Evolutionary conservation across 2,888 invertebrate species (phyloP).

Genomic region (Sceliomorpha sp.): DNA sequence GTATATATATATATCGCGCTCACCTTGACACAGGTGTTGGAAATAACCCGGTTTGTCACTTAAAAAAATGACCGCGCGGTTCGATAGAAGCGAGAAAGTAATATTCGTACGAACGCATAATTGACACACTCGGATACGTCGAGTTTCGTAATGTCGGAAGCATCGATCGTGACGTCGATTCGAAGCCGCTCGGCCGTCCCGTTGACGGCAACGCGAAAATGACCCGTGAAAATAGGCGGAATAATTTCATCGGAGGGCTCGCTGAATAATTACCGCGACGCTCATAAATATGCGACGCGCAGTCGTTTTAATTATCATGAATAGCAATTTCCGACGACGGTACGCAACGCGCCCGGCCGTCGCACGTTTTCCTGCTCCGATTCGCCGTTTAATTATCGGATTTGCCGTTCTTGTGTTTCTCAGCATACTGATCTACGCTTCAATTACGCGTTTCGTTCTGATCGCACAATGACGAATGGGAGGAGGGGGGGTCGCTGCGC

Average conservation of each 20-base stretch:
- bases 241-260: slow-evolving; percentile 61
- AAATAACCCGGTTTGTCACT: background rate
- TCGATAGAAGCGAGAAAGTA: no score
- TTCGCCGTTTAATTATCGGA: slow-evolving; percentile 51
- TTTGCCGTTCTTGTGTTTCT: slow-evolving; percentile 47
- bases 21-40: slow-evolving; percentile 34
- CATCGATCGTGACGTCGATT: slow-evolving; percentile 49
- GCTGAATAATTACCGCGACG: slow-evolving; percentile 67
- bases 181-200: slow-evolving; percentile 24
- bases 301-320: slow-evolving; percentile 71
- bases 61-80: no score
- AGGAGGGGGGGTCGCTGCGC: no score
- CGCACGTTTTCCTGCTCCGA: slow-evolving; percentile 36
- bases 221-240: slow-evolving; percentile 63
- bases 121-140: no score
- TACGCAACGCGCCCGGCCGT: slow-evolving; percentile 19
- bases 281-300: slow-evolving; percentile 68
- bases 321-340: slow-evolving; percentile 62
- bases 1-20: slow-evolving; percentile 28
- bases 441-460: slow-evolving; percentile 25
- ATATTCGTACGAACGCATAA: no score
- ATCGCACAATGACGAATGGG: slow-evolving; percentile 21
- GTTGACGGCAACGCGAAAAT: slow-evolving; percentile 42
- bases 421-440: slow-evolving; percentile 27
- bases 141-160: no score